Evolutionary conservation across 37 sponge, comb jelly and placozoan genomes (phyloP).

Genomic region (Geodia barretti): DNA sequence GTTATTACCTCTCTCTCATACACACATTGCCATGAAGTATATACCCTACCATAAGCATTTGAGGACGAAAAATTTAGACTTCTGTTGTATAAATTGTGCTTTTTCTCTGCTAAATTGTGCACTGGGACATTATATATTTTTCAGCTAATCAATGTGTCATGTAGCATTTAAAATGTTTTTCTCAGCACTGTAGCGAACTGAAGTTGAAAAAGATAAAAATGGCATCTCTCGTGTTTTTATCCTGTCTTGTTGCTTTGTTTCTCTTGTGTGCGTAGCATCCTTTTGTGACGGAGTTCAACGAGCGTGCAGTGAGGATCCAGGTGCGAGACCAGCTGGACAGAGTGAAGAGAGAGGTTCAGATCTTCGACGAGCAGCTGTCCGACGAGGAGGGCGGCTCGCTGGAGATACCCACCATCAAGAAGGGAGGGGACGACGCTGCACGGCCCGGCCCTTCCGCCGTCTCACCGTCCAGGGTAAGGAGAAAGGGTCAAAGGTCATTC

Average conservation of each 20-base stretch:
- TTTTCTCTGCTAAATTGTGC: no score
- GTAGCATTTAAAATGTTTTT: no score
- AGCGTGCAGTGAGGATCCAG: constrained; percentile 68
- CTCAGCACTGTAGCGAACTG: no score
- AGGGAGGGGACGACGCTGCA: constrained; percentile 26
- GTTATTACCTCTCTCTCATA: no score
- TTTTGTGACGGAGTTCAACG: constrained; percentile 67
- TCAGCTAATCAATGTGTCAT: no score
- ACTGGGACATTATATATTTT: no score
- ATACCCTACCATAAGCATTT: no score
- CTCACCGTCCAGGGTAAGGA: constrained; percentile 30
- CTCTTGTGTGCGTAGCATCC: constrained; percentile 36
- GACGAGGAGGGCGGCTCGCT: constrained; percentile 63
- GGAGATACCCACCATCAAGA: constrained; percentile 68
- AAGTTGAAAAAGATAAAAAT: no score
- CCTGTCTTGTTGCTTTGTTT: neutral
- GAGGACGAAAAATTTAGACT: no score
- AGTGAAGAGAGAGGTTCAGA: constrained; percentile 54
- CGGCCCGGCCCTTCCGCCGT: constrained; percentile 6
- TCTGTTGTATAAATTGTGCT: no score
- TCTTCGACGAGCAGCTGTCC: constrained; percentile 37
- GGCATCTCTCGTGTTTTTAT: neutral
- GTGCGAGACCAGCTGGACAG: constrained; percentile 87
- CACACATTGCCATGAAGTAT: no score
- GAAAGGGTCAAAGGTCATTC: no score